Percentiles rank a stretch among this genome's conserved stretches.
These are phyloP conservation scores for Vireo altiloquus DNA, from an alignment of 2,113 vertebrate species.

Conservation along the genomic window DNA sequence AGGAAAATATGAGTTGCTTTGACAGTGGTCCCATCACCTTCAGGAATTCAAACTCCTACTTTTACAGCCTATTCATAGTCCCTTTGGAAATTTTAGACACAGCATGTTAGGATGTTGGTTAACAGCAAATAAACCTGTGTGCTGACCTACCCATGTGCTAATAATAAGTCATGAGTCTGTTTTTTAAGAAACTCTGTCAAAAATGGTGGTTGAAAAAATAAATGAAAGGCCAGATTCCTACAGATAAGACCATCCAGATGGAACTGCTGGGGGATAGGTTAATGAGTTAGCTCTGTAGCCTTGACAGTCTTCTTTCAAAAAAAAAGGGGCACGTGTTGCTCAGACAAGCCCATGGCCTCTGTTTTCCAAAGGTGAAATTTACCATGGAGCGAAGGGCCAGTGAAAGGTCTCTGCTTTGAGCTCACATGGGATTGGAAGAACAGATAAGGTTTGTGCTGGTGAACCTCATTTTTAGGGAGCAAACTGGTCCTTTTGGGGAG, in stretches of 20 bases:
- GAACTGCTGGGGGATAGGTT: slow-evolving; percentile 29
- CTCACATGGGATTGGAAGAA: background rate
- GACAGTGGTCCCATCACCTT: slow-evolving; percentile 36
- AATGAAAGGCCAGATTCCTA: slow-evolving; percentile 46
- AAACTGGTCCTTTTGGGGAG: background rate
- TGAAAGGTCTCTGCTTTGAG: background rate
- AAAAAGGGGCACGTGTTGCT: background rate
- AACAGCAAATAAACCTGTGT: slow-evolving; percentile 51
- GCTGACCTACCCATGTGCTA: slow-evolving; percentile 64
- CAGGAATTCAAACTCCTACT: slow-evolving; percentile 44
- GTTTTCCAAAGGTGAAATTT: slow-evolving; percentile 30
- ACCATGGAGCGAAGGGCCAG: slow-evolving; percentile 2
- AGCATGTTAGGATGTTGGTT: slow-evolving; percentile 51
- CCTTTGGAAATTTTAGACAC: slow-evolving; percentile 42
- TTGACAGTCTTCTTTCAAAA: slow-evolving; percentile 8
- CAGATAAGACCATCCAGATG: slow-evolving; percentile 59
- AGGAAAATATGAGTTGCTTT: slow-evolving; percentile 1
- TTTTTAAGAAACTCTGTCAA: slow-evolving; percentile 56
- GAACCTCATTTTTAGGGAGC: background rate
- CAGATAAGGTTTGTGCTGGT: background rate
- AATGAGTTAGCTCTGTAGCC: slow-evolving; percentile 21
- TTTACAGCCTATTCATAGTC: slow-evolving; percentile 36
- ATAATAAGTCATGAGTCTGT: slow-evolving; percentile 59
- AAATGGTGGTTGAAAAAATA: slow-evolving; percentile 58
- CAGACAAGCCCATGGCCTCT: background rate